Percentiles rank a stretch among this genome's conserved stretches.
Evolutionary conservation across 1,140 invertebrate genomes (phyloP).

Genomic region (Leptonema lineaticorne): DNA sequence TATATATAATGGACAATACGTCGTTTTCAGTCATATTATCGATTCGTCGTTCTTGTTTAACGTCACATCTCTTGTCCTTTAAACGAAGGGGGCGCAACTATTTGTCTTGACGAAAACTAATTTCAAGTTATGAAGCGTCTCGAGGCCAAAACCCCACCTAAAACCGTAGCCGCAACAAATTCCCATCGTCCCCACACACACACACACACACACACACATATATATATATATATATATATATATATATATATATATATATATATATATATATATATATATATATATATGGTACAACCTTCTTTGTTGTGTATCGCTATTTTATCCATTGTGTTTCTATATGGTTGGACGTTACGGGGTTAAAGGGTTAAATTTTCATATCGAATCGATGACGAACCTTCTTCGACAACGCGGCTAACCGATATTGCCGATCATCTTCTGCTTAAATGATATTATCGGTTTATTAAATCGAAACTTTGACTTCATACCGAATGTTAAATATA

Average conservation of each 20-base stretch:
- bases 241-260: neutral
- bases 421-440: too few relatives aligned
- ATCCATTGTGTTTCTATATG: too few relatives aligned
- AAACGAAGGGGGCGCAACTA: neutral
- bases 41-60: neutral
- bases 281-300: neutral
- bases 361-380: too few relatives aligned
- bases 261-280: neutral
- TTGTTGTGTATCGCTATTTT: too few relatives aligned
- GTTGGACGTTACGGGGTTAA: too few relatives aligned
- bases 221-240: neutral
- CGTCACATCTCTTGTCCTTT: neutral
- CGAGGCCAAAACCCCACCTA: too few relatives aligned
- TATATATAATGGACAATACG: neutral
- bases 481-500: too few relatives aligned
- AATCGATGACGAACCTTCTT: too few relatives aligned
- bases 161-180: neutral
- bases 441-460: too few relatives aligned
- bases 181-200: neutral
- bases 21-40: neutral
- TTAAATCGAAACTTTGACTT: too few relatives aligned
- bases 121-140: constrained; percentile 10
- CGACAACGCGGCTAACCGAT: too few relatives aligned
- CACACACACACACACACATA: neutral
- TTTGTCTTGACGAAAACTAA: constrained; percentile 10